Evolutionary conservation across 1,140 invertebrate species (phyloP), one percentile per base, ranked within the genome.

Genomic region (Drosophila ficusphila): DNA sequence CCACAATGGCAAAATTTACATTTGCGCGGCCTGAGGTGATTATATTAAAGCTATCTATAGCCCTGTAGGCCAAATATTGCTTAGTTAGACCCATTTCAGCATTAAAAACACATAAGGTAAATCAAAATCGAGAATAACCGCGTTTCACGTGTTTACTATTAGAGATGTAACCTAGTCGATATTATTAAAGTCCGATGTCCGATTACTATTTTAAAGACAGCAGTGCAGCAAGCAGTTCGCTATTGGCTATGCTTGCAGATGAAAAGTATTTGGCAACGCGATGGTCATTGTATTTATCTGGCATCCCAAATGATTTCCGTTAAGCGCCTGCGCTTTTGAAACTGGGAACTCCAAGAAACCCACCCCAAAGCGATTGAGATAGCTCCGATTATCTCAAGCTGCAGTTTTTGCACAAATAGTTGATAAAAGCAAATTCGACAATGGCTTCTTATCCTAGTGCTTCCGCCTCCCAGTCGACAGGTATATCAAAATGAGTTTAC

Each of bases 1-100:
- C 93, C 52, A 96, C 92, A 11, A 93, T 94, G n/a, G 95, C 94
- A 94, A 97, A 97, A 41, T 94, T 92, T 27, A 95, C 92, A 92
- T 98, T 98, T 71, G 96, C 95, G 54, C 95, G 94, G 14, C 94
- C 91, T 92, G 96, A 97, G 3, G 95, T 94, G 64, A 99, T 95
- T 39, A 99, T 94, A 90, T 98, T 98, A 92, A 97, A 97, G 79
- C 95, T 95, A 29, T 96, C 95, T 46, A 95, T 94, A 9, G 96
- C 94, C 8, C 94, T 93, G 92, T 97, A 99, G 42, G 97, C 95
- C 52, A 99, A 93, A 94, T 99, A 99, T 92, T 99, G 97, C 91
- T 98, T 99, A 16, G 98, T 99, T 72, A 99, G 92, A 64, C 97
- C 98, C 98, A 99, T 99, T 49, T 38, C 72, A 69, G 34, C 69